Evolutionary conservation across 2,888 invertebrate genomes (phyloP), one percentile per base, ranked within the genome.

Genomic region (Hirtodrosophila duncani): DNA sequence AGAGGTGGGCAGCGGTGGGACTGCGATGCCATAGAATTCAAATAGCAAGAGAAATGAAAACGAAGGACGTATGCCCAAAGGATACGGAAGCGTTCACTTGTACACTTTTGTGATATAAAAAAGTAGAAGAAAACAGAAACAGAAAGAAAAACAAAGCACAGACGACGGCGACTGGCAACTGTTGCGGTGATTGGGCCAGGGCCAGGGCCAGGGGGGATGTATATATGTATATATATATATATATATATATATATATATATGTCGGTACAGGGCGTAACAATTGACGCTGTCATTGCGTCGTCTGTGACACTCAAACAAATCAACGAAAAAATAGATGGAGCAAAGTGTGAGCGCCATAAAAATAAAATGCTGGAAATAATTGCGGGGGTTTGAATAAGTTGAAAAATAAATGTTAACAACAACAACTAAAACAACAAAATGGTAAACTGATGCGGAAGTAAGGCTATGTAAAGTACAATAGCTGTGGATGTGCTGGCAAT

Each of bases 301-400:
- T n/a, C n/a, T 4, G 26, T 8, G 11, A n/a, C 14, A 17, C 27
- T 21, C 24, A 64, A 75, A 64, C 67, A 72, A 80, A 77, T 67
- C 59, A 64, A 52, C 37, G 23, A 43, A 49, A 46, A 62, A 56
- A 55, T 78, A 52, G 50, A 63, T 59, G n/a, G 49, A 53, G 24
- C 71, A 67, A 74, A 50, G 13, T 26, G 37, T 30, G 29, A 38
- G 24, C 36, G 39, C 29, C 13, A 50, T 65, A 60, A 61, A 67
- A 77, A 55, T 63, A 65, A 77, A 80, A 63, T 71, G 56, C 65
- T 67, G 71, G 45, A 79, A 71, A 64, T 71, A 72, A 72, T 71
- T 74, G 65, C 50, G 68, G 46, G n/a, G 3, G 43, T 52, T 42
- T 52, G 56, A 67, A 70, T 53, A 72, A 48, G 53, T 55, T 66